Percentiles rank a stretch among this genome's conserved stretches.
phyloP scores from a whole-genome alignment of 2,797 vertebrate species.

The Cuniculus paca region DNA sequence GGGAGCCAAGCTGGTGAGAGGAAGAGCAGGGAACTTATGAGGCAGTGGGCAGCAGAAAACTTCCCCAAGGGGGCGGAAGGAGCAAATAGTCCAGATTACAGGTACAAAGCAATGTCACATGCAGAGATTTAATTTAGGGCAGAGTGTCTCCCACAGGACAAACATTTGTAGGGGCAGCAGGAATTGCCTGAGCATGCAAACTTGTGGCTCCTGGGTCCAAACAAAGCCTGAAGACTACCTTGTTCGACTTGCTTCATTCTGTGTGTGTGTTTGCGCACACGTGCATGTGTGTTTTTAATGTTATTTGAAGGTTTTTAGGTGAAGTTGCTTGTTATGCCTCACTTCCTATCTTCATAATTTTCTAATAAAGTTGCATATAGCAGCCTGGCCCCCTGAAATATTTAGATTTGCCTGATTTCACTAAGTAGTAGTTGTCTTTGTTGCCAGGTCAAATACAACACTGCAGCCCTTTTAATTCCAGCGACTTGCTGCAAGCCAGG shows the following conservation, averaged over 20 bases:
- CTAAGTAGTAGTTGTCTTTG: background rate
- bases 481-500: background rate
- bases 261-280: fast-evolving
- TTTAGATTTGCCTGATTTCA: background rate
- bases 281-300: background rate
- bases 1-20: background rate
- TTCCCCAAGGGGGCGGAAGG: background rate
- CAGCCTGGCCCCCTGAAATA: no score
- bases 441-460: background rate
- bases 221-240: background rate
- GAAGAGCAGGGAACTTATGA: background rate
- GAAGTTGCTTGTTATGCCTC: background rate
- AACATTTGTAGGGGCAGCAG: background rate
- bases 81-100: background rate
- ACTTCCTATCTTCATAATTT: background rate
- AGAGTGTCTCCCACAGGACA: background rate
- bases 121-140: background rate
- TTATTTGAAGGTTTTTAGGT: background rate
- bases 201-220: background rate
- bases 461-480: background rate
- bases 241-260: background rate
- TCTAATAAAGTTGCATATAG: background rate
- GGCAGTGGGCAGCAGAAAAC: background rate
- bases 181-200: background rate
- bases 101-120: background rate